Evolutionary conservation across 2,888 invertebrate species (phyloP), one percentile per base, ranked within the genome.

Genomic region (Pelosia muscerda): DNA sequence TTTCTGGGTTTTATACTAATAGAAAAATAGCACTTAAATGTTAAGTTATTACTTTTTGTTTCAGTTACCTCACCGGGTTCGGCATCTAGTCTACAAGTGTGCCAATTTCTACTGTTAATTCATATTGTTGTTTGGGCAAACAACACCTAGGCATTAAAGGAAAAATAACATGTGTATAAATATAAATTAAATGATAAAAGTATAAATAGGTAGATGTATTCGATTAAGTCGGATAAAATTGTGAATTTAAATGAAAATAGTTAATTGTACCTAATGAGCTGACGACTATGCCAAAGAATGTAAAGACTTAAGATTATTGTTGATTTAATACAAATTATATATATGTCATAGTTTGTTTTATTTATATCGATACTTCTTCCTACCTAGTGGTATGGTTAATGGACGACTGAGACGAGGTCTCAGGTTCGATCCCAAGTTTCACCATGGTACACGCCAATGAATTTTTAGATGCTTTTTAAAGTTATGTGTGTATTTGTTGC

Each of bases 291-390:
- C 94, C 95, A 94, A 94, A 94, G 90, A 93, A 88, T 94, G 94
- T 94, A 92, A 93, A 94, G 90, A 93, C 88, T 86, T 91, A 93
- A 92, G 90, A 84, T 88, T 90, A 94, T 93, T 94, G 94, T 94
- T 95, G 94, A 94, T 95, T 94, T 94, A 95, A 95, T 94, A 94
- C 92, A 95, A 94, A 95, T 92, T 93, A 94, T 92, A 90, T 88
- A 88, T 92, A 92, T 93, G 94, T 94, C 91, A 81, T 64, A 62
- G 56, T 69, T 79, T 76, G 83, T 79, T 84, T 86, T 81, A 91
- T 90, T 94, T 81, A 0, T 42, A 15, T 5, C 56, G 13, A 23
- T 8, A 49, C 49, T n/a, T n/a, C n/a, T n/a, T n/a, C n/a, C n/a
- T n/a, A n/a, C n/a, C n/a, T n/a, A n/a, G n/a, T n/a, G n/a, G n/a